Evolutionary conservation across 1,140 invertebrate genomes (phyloP), one percentile per base, ranked within the genome.

Genomic region (Drosophila auraria): DNA sequence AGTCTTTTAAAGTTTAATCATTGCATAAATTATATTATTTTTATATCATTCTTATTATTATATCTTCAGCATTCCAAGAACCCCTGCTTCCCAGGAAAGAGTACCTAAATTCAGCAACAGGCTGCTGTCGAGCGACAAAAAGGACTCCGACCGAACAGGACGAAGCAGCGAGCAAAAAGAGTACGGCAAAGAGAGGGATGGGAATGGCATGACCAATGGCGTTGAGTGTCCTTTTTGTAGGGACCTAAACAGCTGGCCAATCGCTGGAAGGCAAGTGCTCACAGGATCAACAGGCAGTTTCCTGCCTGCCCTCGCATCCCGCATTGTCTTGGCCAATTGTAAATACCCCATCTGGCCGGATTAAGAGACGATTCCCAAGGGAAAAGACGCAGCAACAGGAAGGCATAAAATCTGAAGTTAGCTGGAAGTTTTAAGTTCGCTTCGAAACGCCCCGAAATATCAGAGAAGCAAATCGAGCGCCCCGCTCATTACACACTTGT

Each of bases 401-500:
- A 86, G 73, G 53, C 50, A 82, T 78, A 59, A 84, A 82, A 78
- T 49, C 40, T 36, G 58, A 66, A 78, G 12, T 82, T 78, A 45
- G 36, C 42, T 58, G 50, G 61, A 82, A 77, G 63, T 38, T 56
- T 38, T 38, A 38, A 38, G 53, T 57, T 58, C 38, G 51, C 40
- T 58, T 65, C 38, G 20, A 59, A 78, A 80, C 49, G 56, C 80
- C 69, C 73, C 53, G 65, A 51, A 66, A 53, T 54, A 72, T 53
- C 59, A 38, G 38, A 47, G 30, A 68, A 60, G 60, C 38, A 70
- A 61, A 80, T 65, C 53, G 56, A 47, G 14, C 49, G 42, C 45
- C 66, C 30, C 25, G 17, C 75, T 70, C 76, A 84, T 89, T 89
- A 89, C 84, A 89, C 86, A 84, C 75, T 78, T 69, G 86, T 89